phyloP scores from a whole-genome alignment of 2,888 invertebrate species.

The Cephalotes varians region DNA sequence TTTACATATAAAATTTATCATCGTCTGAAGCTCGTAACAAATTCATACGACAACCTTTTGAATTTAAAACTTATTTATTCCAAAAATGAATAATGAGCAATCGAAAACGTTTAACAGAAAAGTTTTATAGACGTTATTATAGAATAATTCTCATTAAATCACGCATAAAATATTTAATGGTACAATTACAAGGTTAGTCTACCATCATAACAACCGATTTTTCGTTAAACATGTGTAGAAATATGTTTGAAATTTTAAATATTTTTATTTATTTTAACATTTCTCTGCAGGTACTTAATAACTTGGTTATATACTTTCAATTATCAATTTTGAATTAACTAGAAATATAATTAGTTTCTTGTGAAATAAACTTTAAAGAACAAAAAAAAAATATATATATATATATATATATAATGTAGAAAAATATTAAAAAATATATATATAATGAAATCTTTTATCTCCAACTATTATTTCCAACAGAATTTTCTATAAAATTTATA shows the following conservation, averaged over 20 bases:
- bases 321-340: neutral
- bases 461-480: neutral
- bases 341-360: neutral
- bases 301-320: neutral
- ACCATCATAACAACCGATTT: neutral
- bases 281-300: neutral
- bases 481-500: neutral
- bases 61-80: neutral
- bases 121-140: neutral
- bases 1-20: constrained; percentile 10
- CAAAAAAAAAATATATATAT: neutral
- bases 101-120: neutral
- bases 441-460: neutral
- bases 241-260: neutral
- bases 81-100: neutral
- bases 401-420: too few species aligned
- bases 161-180: neutral
- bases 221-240: neutral
- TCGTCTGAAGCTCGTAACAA: neutral
- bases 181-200: neutral
- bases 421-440: neutral
- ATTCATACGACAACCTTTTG: neutral
- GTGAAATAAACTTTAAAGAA: neutral
- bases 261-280: neutral
- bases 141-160: neutral